Conservation (phyloP, 1,140 invertebrate genomes). For the Theocolax elegans region DNA sequence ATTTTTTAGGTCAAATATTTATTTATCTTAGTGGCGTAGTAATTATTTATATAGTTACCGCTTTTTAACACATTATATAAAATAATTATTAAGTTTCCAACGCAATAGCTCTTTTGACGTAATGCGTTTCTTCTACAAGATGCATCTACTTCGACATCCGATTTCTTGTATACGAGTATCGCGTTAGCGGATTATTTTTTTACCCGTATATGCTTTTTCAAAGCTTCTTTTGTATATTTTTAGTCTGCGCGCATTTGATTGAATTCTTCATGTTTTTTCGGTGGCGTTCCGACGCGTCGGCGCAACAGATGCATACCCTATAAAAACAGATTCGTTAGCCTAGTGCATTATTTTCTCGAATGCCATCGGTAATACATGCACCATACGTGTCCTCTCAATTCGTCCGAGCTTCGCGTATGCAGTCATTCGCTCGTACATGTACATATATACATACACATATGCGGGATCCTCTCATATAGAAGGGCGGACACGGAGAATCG, state of each 20-base stretch:
- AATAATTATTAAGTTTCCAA: no score
- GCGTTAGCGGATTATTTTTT: no score
- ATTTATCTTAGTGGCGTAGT: no score
- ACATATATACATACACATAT: neutral
- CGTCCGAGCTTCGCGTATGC: neutral
- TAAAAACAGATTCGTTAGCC: neutral
- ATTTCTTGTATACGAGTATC: no score
- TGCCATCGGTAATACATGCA: neutral
- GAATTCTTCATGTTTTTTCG: constrained; percentile 1
- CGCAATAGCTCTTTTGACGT: no score
- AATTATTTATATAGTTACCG: no score
- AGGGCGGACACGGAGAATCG: constrained; percentile 3
- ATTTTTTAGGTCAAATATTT: no score
- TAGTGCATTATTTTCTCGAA: neutral
- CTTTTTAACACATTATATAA: no score
- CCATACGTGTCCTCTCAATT: neutral
- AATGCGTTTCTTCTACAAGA: no score
- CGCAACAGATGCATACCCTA: neutral
- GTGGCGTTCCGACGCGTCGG: no score
- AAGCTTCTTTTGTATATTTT: constrained; percentile 5
- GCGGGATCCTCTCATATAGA: no score
- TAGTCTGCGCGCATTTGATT: constrained; percentile 1
- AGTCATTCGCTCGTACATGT: neutral
- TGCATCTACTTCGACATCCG: no score
- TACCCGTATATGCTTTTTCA: constrained; percentile 4